Conservation (phyloP, 2,888 invertebrate genomes). For the Polydrusus pterygomalis region DNA sequence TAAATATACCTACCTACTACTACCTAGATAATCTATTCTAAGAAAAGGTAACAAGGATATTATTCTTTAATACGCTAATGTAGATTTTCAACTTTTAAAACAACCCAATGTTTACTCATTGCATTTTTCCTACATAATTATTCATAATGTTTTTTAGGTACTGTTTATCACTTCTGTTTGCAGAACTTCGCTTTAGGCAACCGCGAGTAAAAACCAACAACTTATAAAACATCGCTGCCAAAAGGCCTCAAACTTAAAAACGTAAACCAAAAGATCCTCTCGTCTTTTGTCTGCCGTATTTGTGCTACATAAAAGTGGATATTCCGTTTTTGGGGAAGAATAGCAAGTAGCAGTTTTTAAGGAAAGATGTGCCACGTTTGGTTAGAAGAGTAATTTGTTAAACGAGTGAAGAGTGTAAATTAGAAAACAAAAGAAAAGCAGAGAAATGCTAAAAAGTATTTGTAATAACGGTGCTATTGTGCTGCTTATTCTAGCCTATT, state of each 20-base stretch:
- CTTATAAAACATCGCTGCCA: constrained; percentile 17
- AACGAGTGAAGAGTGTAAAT: background rate
- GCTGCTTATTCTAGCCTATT: too few relatives aligned
- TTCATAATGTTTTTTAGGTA: constrained; percentile 1
- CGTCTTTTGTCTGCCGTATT: constrained; percentile 12
- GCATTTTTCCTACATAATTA: too few relatives aligned
- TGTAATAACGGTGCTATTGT: background rate
- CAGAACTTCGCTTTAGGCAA: constrained; percentile 12
- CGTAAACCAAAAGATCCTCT: constrained; percentile 10
- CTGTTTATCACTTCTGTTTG: constrained; percentile 2
- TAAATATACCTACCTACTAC: too few relatives aligned
- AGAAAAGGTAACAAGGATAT: too few relatives aligned
- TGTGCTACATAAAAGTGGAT: constrained; percentile 9
- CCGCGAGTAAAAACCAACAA: constrained; percentile 11
- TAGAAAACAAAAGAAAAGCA: background rate
- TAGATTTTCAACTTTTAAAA: too few relatives aligned
- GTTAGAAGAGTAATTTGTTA: constrained; percentile 11
- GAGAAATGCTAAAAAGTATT: constrained; percentile 8
- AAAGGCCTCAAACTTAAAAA: constrained; percentile 15
- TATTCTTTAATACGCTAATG: too few relatives aligned
- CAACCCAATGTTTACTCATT: too few relatives aligned
- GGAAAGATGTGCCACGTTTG: constrained; percentile 4
- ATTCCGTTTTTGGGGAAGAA: background rate
- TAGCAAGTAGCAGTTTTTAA: background rate
- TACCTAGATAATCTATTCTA: too few relatives aligned